A percentile compares a stretch with the other conserved stretches of the same genome.
These are phyloP conservation scores for Mola mola DNA, from an alignment of 2,113 vertebrate genomes.

Conservation along the genomic window DNA sequence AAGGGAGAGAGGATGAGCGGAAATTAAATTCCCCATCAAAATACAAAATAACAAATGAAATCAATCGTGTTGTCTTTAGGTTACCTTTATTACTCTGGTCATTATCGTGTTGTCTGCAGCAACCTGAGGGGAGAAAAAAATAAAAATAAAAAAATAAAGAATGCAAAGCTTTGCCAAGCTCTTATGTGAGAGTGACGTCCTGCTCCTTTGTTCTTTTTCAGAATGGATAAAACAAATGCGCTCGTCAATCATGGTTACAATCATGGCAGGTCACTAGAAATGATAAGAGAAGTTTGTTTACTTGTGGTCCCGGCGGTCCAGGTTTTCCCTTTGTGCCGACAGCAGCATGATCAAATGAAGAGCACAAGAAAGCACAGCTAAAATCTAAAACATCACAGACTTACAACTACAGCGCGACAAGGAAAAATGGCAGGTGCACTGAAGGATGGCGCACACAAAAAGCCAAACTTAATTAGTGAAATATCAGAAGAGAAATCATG, in stretches of 20 bases:
- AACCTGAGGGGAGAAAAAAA: slow-evolving; percentile 61
- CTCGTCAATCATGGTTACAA: slow-evolving; percentile 46
- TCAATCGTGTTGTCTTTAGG: not conserved
- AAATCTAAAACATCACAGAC: slow-evolving; percentile 36
- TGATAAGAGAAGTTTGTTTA: slow-evolving; percentile 74
- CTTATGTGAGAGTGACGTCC: not conserved
- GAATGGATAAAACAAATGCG: slow-evolving; percentile 18
- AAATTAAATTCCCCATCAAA: not conserved
- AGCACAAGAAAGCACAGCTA: slow-evolving; percentile 46
- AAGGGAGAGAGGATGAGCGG: not conserved
- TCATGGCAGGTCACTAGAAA: slow-evolving; percentile 29
- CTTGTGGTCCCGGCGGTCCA: slow-evolving; percentile 83
- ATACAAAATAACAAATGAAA: not conserved
- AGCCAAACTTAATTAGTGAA: slow-evolving; percentile 52
- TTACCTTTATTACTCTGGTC: slow-evolving; percentile 84
- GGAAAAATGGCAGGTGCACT: slow-evolving; percentile 21
- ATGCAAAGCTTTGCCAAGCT: slow-evolving; percentile 12
- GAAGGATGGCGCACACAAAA: slow-evolving; percentile 41
- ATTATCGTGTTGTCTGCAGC: slow-evolving; percentile 70
- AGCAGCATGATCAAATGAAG: slow-evolving; percentile 29
- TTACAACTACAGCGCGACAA: slow-evolving; percentile 31
- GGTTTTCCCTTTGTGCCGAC: slow-evolving; percentile 81
- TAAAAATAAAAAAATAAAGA: slow-evolving; percentile 1
- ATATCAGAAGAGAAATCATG: slow-evolving; percentile 40
- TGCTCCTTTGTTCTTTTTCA: slow-evolving; percentile 10